phyloP scores from a whole-genome alignment of 2,113 vertebrate genomes.

The Mus pahari region DNA sequence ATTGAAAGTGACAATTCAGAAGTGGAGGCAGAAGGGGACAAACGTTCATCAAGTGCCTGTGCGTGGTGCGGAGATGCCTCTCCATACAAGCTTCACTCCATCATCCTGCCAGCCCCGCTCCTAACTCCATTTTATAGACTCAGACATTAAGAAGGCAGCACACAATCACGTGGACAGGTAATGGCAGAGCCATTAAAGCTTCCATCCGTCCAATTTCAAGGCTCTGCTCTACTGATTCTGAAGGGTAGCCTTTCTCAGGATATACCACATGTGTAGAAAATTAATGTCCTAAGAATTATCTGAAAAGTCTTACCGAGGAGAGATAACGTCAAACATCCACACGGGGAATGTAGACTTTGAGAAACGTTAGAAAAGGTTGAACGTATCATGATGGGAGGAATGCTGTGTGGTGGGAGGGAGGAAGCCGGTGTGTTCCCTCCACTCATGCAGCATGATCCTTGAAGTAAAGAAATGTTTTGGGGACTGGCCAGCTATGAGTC shows the following conservation, averaged over 20 bases:
- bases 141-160: neutral
- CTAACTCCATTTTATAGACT: slow-evolving; percentile 43
- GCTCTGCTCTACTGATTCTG: slow-evolving; percentile 16
- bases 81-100: neutral
- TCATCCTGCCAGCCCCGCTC: slow-evolving; percentile 41
- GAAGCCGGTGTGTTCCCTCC: neutral
- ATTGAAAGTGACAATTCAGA: slow-evolving; percentile 54
- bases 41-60: slow-evolving; percentile 47
- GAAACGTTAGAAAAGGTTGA: neutral
- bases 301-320: neutral
- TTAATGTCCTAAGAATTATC: neutral
- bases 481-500: neutral
- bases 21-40: neutral
- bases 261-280: neutral
- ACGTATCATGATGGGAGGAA: neutral
- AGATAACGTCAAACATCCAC: neutral
- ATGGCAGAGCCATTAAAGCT: neutral
- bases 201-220: neutral
- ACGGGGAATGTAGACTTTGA: slow-evolving; percentile 1
- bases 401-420: neutral
- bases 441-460: neutral
- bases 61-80: neutral
- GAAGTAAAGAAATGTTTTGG: neutral
- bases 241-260: neutral
- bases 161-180: slow-evolving; percentile 9